Evolutionary conservation across 35 echinoderm and acorn worm genomes (phyloP), one percentile per base, ranked within the genome.

Genomic region (Chiridota heheva): DNA sequence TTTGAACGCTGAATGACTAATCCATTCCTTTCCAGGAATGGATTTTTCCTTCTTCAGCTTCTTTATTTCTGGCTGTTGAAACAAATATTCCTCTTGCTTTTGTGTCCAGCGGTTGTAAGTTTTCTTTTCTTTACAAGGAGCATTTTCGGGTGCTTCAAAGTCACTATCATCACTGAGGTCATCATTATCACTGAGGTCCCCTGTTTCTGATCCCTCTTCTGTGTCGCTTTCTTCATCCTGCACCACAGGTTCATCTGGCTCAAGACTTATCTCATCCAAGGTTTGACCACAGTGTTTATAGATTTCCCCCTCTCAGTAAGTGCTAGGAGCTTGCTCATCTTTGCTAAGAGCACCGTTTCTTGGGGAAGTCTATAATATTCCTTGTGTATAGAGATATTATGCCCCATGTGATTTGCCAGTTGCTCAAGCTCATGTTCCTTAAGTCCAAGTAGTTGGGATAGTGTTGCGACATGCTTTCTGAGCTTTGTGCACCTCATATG

Each of bases 321-420:
- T 5, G 3, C 46, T 37, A 65, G 83, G 34, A 86, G 12, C 83
- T 86, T 86, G 71, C 83, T 77, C 36, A 77, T 78, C 36, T 86
- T 86, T 8, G 83, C 83, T 7, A 78, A 20, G 1, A 86, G 30
- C 12, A 86, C 30, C 20, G 83, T 65, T 35, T 86, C 71, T 29
- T 63, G 27, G 1, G 69, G 83, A 0, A 86, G 60, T 0, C 51
- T 15, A 39, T 86, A 86, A 44, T 77, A 84, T 38, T 57, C 60
- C 7, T 33, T 0, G 10, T 82, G 78, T 1, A 45, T 42, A 6
- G 5, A 7, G 20, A 82, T 49, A 46, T 82, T 27, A 33, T 82
- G 78, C 12, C 81, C 81, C 81, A 84, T 72, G 31, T 84, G 81
- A 31, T 84, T 84, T 20, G 81, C 81, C 28, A 84, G 67, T 7